Percentiles rank a stretch among this genome's conserved stretches.
Conservation (phyloP, 2,113 vertebrate genomes). For the Heteronetta atricapilla region DNA sequence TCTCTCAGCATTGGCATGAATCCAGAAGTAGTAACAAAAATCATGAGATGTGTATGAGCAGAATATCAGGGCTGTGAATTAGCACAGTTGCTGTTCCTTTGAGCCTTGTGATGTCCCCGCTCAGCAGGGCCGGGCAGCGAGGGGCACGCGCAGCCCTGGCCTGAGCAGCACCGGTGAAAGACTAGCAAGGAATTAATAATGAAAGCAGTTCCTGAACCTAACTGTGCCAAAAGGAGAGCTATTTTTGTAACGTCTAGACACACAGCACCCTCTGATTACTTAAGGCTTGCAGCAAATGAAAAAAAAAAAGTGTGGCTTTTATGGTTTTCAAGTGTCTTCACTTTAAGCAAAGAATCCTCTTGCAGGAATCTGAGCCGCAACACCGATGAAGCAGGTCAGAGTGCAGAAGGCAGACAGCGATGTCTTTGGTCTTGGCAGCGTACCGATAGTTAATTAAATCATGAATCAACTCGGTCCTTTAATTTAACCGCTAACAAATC, state of each 20-base stretch:
- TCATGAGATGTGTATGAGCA: background rate
- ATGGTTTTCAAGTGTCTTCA: background rate
- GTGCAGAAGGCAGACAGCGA: background rate
- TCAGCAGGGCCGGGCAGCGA: background rate
- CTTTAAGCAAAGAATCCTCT: background rate
- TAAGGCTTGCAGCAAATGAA: background rate
- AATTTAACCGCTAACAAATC: background rate
- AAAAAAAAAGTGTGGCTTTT: background rate
- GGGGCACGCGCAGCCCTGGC: background rate
- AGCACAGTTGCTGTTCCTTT: background rate
- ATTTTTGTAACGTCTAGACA: constrained; percentile 58
- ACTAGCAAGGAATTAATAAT: constrained; percentile 55
- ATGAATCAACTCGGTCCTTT: background rate
- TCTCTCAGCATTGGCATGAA: background rate
- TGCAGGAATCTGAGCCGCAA: background rate
- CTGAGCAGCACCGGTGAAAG: background rate
- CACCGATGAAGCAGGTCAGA: background rate
- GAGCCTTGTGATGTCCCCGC: background rate
- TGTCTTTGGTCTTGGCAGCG: background rate
- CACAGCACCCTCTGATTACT: background rate
- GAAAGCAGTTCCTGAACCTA: constrained; percentile 27
- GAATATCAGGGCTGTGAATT: too few species aligned
- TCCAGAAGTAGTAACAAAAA: background rate
- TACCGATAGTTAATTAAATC: background rate
- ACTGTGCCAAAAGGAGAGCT: constrained; percentile 2